Evolutionary conservation across 2,797 vertebrate genomes (phyloP), one percentile per base, ranked within the genome.

Genomic region (Pelobates cultripes): DNA sequence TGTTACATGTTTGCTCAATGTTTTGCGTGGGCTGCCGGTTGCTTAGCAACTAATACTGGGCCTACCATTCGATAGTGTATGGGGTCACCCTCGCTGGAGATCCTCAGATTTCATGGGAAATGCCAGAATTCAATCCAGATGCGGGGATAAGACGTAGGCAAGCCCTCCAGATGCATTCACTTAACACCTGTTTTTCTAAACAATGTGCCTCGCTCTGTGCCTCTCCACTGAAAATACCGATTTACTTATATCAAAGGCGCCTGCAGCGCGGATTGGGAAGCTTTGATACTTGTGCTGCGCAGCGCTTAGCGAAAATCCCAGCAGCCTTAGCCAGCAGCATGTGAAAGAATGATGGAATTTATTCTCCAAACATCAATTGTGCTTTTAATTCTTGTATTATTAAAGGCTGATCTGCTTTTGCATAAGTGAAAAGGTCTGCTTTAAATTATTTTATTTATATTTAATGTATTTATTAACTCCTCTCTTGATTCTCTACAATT

Each of bases 101-200:
- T 14, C 10, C 75, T 77, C 69, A 5, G 7, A 12, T 77, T 77
- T 77, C 75, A 41, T 43, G 75, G 75, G 80, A 77, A 73, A 12
- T 53, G 12, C 73, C 70, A 14, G 9, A 82, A 82, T 55, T 73
- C 43, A 73, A 72, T 67, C 75, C 80, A 82, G 80, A 82, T 82
- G 80, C 55, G 10, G 47, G 17, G 74, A 57, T 51, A 72, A 53
- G 10, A 0, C 13, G 14, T 12, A 44, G 64, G 60, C 10, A 47
- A 47, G 15, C 12, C 47, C 45, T 66, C 14, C 41, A 73, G 69
- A 77, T 73, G 61, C 28, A 45, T 44, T 61, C 41, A 10, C 10
- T 51, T 15, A 68, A 77, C 75, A 82, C 80, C 80, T 82, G 80
- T 44, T 73, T 17, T 70, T 81, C 72, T 10, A 47, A 47, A 47